Evolutionary conservation across 2,113 vertebrate species (phyloP).

Genomic region (Mastomys natalensis): DNA sequence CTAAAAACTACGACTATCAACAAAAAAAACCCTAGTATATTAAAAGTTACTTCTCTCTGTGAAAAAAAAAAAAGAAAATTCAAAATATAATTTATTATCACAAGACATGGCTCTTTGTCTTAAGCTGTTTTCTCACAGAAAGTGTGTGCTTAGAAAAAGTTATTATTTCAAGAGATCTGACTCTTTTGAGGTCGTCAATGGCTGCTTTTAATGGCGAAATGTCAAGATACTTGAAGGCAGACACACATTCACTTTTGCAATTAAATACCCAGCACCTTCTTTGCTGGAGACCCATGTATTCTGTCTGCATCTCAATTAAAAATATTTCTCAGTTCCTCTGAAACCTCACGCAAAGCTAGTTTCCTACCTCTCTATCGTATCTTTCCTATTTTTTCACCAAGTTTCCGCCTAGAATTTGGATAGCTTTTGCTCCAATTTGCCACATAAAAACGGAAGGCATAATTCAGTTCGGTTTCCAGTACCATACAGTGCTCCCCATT

Average conservation of each 20-base stretch:
- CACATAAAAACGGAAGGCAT: background rate
- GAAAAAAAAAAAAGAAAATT: background rate
- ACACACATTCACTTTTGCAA: background rate
- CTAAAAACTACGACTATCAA: background rate
- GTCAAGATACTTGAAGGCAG: constrained; percentile 16
- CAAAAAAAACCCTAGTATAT: background rate
- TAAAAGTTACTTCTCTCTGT: background rate
- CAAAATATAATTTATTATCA: background rate
- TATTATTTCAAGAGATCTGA: background rate
- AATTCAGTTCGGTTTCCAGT: background rate
- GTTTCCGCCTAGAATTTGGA: background rate
- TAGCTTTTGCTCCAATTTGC: background rate
- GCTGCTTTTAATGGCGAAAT: background rate
- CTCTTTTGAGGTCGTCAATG: background rate
- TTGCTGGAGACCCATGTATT: background rate
- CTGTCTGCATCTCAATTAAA: background rate
- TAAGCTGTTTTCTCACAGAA: background rate
- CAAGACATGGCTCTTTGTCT: background rate
- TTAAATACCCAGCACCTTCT: background rate
- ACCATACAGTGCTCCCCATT: background rate
- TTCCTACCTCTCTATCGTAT: background rate
- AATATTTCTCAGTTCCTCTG: background rate
- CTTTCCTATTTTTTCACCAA: background rate
- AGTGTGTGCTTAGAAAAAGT: background rate
- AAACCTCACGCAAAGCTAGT: background rate